Base-by-base conservation (phyloP, 2,888 invertebrate species). In the Aromia moschata region DNA sequence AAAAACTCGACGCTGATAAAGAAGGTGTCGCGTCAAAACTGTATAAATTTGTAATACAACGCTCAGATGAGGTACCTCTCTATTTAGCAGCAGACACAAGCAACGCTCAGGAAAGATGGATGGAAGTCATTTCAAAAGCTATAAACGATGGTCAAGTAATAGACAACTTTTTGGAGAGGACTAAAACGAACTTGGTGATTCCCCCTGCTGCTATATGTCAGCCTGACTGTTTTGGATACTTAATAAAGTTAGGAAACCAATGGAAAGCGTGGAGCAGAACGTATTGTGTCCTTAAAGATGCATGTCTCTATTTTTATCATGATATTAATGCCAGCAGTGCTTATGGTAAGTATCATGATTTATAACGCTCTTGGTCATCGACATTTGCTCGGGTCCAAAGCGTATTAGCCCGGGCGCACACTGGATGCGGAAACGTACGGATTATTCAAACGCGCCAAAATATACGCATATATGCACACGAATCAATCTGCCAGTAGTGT, bases 281-380 rank as follows among this genome's bases (percentile, higher is more conserved):
- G 51, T 97, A 95, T 83, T 96, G 96, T 83, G 93, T 98, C 30
- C 85, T 97, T 41, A 97, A 96, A 80, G 96, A 96, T 79, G 97
- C 96, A 38, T 95, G 95, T 71, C 85, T 97, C 16, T 97, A 95
- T 82, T 95, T 96, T 81, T 97, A 95, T 82, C 90, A 90, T 69
- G 94, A 95, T 78, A 90, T 89, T 2, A 92, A 90, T 77, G 91
- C 95, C 72, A 92, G 91, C 78, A 89, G 86, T 77, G 94, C 96
- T 65, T 91, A 94, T 80, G 96, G 96, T 93, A 81, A 83, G 77
- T 25, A 25, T 25, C n/a, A n/a, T n/a, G n/a, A n/a, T n/a, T n/a
- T n/a, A 25, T 25, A 25, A 25, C 3, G 7, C 25, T 25, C 3
- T 25, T 25, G 7, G 7, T 25, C n/a, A n/a, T 25, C 7, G 25